These are phyloP conservation scores for Ophiothrix spiculata DNA, from an alignment of 35 echinoderm and acorn worm species.

Conservation along the genomic window DNA sequence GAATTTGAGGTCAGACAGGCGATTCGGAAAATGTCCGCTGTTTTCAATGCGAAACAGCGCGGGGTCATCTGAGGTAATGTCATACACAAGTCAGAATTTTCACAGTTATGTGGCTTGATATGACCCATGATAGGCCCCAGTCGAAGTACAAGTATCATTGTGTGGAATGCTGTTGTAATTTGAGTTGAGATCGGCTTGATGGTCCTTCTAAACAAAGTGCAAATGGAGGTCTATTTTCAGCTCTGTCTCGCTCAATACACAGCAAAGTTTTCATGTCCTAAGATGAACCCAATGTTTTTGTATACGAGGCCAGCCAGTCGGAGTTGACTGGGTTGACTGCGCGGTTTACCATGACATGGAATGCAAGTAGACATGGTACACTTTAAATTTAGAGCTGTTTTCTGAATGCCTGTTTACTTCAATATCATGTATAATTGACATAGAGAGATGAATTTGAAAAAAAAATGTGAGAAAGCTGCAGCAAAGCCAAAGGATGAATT, in stretches of 20 bases:
- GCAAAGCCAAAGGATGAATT: too few relatives aligned
- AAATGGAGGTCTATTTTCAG: not conserved
- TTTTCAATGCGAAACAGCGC: not conserved
- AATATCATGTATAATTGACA: too few relatives aligned
- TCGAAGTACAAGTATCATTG: not conserved
- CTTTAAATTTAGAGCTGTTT: too few relatives aligned
- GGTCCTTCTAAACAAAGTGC: not conserved
- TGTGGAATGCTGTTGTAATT: not conserved
- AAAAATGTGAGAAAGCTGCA: too few relatives aligned
- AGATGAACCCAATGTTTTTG: not conserved
- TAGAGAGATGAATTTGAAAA: too few relatives aligned
- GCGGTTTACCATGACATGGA: too few relatives aligned
- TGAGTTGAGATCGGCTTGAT: not conserved
- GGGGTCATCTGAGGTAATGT: constrained; percentile 9
- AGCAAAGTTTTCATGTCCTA: not conserved
- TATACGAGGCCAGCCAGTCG: not conserved
- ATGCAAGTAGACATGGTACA: too few relatives aligned
- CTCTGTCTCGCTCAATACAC: not conserved
- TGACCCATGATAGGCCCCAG: not conserved
- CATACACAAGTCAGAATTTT: not conserved
- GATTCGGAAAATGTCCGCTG: constrained; percentile 7
- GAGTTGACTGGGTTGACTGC: too few relatives aligned
- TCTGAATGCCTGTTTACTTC: too few relatives aligned
- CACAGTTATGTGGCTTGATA: not conserved
- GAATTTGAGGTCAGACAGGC: not conserved